Evolutionary conservation across 2,797 vertebrate genomes (phyloP), one percentile per base, ranked within the genome.

Genomic region (Sebastes itinus): DNA sequence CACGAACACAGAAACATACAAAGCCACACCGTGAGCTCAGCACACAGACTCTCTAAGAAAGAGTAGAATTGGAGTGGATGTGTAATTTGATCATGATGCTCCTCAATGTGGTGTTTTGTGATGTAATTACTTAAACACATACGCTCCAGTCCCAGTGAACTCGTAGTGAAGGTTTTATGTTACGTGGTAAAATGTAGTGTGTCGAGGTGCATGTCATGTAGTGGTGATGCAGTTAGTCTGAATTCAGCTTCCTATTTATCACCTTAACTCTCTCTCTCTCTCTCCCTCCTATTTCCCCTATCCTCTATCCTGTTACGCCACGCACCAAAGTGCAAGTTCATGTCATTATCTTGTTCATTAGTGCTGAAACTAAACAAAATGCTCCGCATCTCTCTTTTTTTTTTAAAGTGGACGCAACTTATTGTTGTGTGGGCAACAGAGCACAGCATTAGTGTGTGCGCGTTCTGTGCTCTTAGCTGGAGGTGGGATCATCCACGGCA

Each of bases 401-500:
- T 72, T 13, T 35, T 14, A 63, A 84, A 82, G 73, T 59, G n/a
- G n/a, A 82, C 6, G 38, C 22, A 63, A 72, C 65, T 78, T 86
- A 74, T 76, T 76, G 77, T 61, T 83, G 85, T 86, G 91, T 92
- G 87, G 85, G 85, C 9, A 16, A 71, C 27, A 64, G 61, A 16
- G 71, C 80, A 38, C 72, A 58, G 77, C 80, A 71, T 81, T 82
- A 62, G 33, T 68, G 65, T 49, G 74, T 58, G 77, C 2, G 18
- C 1, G 11, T 76, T 65, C 6, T 84, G 75, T 83, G 72, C 79
- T 85, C 8, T 78, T 67, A 82, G 78, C 72, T 80, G 73, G 82
- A 80, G 83, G 87, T 84, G 82, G 88, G 81, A 72, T 89, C 83
- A 84, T 84, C 75, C 72, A 70, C 28, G 2, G 80, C 79, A 88